Conservation (phyloP, 2,797 vertebrate genomes). For the Hoplostethus mediterraneus region DNA sequence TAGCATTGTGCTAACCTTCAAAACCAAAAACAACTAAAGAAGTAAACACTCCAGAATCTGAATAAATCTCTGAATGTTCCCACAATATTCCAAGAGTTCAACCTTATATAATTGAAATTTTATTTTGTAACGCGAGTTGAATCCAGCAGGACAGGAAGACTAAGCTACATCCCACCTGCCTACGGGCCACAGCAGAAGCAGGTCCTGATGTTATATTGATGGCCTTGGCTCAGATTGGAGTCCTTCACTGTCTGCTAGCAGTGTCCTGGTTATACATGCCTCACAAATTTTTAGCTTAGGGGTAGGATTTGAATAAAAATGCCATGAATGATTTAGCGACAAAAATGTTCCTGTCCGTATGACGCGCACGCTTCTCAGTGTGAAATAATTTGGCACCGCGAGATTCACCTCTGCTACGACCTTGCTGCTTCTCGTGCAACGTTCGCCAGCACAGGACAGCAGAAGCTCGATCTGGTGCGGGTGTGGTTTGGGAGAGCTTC, state of each 20-base stretch:
- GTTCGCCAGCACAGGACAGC: not conserved
- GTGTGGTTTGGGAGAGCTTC: too few relatives aligned
- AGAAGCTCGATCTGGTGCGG: not conserved
- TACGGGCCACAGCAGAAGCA: constrained; percentile 23
- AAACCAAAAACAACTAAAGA: too few relatives aligned
- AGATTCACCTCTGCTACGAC: constrained; percentile 31
- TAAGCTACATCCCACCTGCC: constrained; percentile 30
- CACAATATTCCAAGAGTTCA: not conserved
- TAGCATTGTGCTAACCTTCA: too few relatives aligned
- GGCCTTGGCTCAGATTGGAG: constrained; percentile 56
- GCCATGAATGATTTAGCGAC: constrained; percentile 65
- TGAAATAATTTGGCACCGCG: constrained; percentile 49
- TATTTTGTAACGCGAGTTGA: not conserved
- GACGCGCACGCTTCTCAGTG: constrained; percentile 28
- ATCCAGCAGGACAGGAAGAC: not conserved
- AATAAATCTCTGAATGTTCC: too few relatives aligned
- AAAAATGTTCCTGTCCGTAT: constrained; percentile 42
- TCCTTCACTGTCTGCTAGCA: constrained; percentile 75
- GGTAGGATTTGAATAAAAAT: constrained; percentile 70
- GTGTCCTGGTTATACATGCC: constrained; percentile 67
- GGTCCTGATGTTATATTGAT: constrained; percentile 53
- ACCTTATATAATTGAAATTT: not conserved
- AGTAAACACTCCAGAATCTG: too few relatives aligned
- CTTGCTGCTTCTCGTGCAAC: constrained; percentile 39
- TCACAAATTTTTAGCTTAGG: constrained; percentile 72